Evolutionary conservation across 2,113 vertebrate species (phyloP).

Genomic region (Tauraco erythrolophus): DNA sequence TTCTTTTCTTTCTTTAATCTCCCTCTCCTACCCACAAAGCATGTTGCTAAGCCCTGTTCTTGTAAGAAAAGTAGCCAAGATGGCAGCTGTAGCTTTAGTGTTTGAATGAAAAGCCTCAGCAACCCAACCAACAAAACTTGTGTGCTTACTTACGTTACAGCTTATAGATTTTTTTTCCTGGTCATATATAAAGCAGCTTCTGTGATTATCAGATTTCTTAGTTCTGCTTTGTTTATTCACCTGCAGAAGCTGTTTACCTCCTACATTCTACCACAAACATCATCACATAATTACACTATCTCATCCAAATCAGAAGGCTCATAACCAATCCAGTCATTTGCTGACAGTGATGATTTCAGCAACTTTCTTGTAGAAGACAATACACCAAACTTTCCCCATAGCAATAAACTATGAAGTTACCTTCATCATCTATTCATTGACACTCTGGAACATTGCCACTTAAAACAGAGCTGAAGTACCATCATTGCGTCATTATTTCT

Average conservation of each 20-base stretch:
- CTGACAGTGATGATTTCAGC: slow-evolving; percentile 49
- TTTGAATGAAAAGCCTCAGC: neutral
- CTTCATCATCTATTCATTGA: slow-evolving; percentile 53
- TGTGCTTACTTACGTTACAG: neutral
- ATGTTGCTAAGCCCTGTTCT: neutral
- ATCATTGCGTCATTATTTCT: slow-evolving; percentile 28
- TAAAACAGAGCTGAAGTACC: slow-evolving; percentile 46
- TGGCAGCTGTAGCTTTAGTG: neutral
- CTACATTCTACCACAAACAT: slow-evolving; percentile 10
- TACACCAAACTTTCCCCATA: slow-evolving; percentile 22
- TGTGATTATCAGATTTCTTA: neutral
- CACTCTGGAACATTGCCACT: slow-evolving; percentile 58
- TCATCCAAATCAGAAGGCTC: slow-evolving; percentile 27
- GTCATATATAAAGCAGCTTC: neutral
- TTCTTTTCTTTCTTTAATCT: neutral
- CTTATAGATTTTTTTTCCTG: neutral
- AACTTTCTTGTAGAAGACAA: slow-evolving; percentile 33
- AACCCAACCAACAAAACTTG: neutral
- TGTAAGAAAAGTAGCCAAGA: neutral
- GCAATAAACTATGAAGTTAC: slow-evolving; percentile 34
- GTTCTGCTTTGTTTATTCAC: slow-evolving; percentile 49
- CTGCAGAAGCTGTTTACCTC: slow-evolving; percentile 57
- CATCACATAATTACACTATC: slow-evolving; percentile 38
- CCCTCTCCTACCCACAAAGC: neutral
- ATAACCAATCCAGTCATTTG: slow-evolving; percentile 5